Base-by-base conservation (phyloP, 2,797 vertebrate genomes). In the Oreortyx pictus region DNA sequence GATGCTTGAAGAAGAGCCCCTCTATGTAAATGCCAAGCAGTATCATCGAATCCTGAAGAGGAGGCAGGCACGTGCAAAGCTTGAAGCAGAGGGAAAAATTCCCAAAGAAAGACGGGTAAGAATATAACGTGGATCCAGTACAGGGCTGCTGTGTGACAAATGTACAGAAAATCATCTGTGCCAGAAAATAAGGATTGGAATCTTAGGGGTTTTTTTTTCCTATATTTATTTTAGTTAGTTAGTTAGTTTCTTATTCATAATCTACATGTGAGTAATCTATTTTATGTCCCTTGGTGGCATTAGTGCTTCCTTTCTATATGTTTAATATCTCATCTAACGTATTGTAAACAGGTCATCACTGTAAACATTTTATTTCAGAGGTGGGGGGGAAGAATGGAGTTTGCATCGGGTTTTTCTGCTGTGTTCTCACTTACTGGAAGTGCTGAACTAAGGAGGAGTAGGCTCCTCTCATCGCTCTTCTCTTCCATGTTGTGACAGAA, bases 1-100 rank as follows among this genome's bases (percentile, higher is more conserved):
- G 93, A 99, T 99, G 99, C 98, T 99, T 2, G 99, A 99, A 27
- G 99, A 99, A 90, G 99, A 99, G 96, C 99, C 99, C 31, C 98
- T 99, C 6, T 99, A 98, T 6, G 98, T 98, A 44, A 98, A 98
- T 27, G 98, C 98, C 91, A 98, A 98, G 80, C 98, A 98, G 91
- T 98, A 98, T 89, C 98, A 98, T 90, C 97, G 98, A 25, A 99
- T 99, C 97, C 97, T 99, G 29, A 99, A 99, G 97, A 98, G 99
- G 93, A 96, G 98, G 59, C 99, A 99, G 95, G 99, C 99, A 37
- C 97, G 99, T 33, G 99, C 99, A 41, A 99, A 99, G 92, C 98
- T 99, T 90, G 99, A 99, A 90, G 99, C 99, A 6, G 99, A 99
- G 97, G 99, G 99, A 23, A 99, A 99, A 92, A 99, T 99, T 89